Conservation (phyloP, 23 tunicate species). For the Corella eumyota region DNA sequence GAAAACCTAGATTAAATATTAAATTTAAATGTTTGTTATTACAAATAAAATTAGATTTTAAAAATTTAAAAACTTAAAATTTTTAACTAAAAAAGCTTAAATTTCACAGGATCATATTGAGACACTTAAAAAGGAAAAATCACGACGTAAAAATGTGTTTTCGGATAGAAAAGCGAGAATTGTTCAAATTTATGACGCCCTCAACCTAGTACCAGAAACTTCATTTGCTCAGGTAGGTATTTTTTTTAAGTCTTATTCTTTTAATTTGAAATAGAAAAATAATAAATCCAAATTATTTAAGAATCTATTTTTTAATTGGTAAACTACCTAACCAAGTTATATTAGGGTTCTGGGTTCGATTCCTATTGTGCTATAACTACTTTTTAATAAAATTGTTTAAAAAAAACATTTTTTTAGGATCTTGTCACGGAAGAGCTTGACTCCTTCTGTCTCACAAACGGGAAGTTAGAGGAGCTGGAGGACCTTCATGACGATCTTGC, state of each 20-base stretch:
- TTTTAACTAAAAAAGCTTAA: background rate
- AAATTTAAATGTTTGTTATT: too few species aligned
- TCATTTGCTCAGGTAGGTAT: constrained; percentile 68
- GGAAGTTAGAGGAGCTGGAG: constrained; percentile 58
- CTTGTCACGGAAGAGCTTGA: constrained; percentile 34
- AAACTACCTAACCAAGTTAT: too few species aligned
- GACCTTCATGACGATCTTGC: constrained; percentile 29
- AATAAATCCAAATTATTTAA: too few species aligned
- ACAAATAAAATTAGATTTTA: too few species aligned
- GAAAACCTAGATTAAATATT: too few species aligned
- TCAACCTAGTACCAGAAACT: constrained; percentile 54
- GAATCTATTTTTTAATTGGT: too few species aligned
- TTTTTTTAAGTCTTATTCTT: constrained; percentile 1
- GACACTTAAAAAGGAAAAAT: constrained; percentile 63
- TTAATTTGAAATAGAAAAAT: too few species aligned
- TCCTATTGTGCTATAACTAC: too few species aligned
- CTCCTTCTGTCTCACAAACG: constrained; percentile 30
- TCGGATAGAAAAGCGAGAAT: constrained; percentile 46
- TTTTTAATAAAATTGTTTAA: too few species aligned
- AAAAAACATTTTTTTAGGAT: constrained; percentile 16
- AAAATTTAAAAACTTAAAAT: too few species aligned
- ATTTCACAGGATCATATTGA: constrained; percentile 67
- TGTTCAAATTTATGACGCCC: constrained; percentile 60
- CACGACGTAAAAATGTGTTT: constrained; percentile 33
- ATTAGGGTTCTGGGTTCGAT: too few species aligned